phyloP scores from a whole-genome alignment of 2,888 invertebrate species.

The Syrista parreyssii region DNA sequence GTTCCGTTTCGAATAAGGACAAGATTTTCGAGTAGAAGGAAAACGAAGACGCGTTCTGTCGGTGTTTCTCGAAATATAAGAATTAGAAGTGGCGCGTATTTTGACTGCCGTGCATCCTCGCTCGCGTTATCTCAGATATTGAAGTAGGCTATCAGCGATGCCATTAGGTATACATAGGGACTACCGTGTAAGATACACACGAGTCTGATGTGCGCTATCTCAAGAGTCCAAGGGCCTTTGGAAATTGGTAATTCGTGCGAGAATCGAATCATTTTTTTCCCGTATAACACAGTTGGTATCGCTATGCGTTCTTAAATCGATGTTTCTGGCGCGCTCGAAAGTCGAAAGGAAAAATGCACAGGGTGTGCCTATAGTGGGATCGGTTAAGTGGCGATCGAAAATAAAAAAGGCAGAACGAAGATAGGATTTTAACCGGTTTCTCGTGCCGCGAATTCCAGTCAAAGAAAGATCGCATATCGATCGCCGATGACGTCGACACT shows the following conservation, averaged over 20 bases:
- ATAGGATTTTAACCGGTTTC: not conserved
- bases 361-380: not conserved
- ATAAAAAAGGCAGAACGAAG: not conserved
- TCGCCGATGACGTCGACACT: not conserved
- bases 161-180: slow-evolving; percentile 36
- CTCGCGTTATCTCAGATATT: slow-evolving; percentile 37
- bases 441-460: not conserved
- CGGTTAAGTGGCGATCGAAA: not conserved
- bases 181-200: slow-evolving; percentile 12
- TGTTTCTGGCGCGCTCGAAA: not conserved
- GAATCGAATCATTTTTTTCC: not conserved
- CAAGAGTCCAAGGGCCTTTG: slow-evolving; percentile 14
- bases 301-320: not conserved
- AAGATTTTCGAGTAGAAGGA: not conserved
- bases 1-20: not conserved
- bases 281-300: not conserved
- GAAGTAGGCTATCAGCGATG: slow-evolving; percentile 47
- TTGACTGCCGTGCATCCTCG: slow-evolving; percentile 10
- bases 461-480: not conserved
- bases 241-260: not conserved
- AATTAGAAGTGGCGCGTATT: not conserved
- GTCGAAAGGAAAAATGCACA: not conserved
- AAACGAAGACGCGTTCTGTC: not conserved
- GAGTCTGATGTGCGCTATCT: slow-evolving; percentile 18
- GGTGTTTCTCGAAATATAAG: not conserved